Evolutionary conservation across 2,888 invertebrate genomes (phyloP).

Genomic region (Leptinotarsa juncta): DNA sequence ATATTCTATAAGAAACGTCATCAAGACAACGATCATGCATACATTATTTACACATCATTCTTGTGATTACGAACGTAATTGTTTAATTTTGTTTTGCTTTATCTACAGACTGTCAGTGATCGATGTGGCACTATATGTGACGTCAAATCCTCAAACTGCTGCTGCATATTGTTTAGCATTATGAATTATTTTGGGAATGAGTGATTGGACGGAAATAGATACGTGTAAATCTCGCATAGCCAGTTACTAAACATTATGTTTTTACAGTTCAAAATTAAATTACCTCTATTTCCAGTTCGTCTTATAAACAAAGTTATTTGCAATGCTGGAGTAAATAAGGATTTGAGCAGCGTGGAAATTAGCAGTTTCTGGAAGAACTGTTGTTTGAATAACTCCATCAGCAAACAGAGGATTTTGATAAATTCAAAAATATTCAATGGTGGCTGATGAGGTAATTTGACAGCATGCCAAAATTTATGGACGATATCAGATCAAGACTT

Average conservation of each 20-base stretch:
- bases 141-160: neutral
- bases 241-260: conserved; percentile 43
- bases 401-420: neutral
- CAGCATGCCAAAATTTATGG: conserved; percentile 5
- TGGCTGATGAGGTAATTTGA: neutral
- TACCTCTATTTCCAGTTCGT: conserved; percentile 37
- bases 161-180: conserved; percentile 23
- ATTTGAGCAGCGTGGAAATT: neutral
- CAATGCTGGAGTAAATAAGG: conserved; percentile 31
- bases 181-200: conserved; percentile 40
- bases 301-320: conserved; percentile 40
- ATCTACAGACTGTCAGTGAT: neutral
- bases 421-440: neutral
- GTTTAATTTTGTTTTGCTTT: neutral
- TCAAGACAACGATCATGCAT: too few relatives aligned
- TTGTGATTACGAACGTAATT: neutral
- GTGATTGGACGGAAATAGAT: conserved; percentile 50
- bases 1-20: neutral
- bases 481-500: neutral
- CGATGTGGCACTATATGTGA: neutral
- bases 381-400: neutral
- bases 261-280: conserved; percentile 40
- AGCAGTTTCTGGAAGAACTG: neutral
- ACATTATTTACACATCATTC: neutral
- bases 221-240: conserved; percentile 45